phyloP scores from a whole-genome alignment of 2,888 invertebrate species.

The Epinotia nisella region DNA sequence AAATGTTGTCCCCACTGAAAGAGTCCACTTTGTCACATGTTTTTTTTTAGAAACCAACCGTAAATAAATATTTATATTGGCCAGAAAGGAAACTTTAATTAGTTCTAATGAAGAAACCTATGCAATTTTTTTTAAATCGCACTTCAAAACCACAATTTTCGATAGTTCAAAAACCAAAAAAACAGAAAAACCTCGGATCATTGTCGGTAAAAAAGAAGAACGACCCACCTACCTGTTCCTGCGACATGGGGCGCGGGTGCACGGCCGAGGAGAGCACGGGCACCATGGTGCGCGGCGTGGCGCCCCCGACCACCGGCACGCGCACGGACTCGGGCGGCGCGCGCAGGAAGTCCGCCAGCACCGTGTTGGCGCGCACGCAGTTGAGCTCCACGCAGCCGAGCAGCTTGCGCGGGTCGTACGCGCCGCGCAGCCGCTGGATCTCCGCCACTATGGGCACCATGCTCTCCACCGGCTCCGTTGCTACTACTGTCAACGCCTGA shows the following conservation, averaged over 20 bases:
- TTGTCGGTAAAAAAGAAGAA: too few relatives aligned
- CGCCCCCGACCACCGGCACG: slow-evolving; percentile 89
- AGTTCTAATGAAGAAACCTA: too few relatives aligned
- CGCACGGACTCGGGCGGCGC: slow-evolving; percentile 85
- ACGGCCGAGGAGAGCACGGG: slow-evolving; percentile 87
- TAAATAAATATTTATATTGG: too few relatives aligned
- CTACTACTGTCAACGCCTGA: slow-evolving; percentile 74
- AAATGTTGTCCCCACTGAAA: too few relatives aligned
- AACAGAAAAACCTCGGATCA: too few relatives aligned
- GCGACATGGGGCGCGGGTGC: slow-evolving; percentile 81
- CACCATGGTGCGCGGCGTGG: slow-evolving; percentile 88
- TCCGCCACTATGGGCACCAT: slow-evolving; percentile 89
- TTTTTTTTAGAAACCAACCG: too few relatives aligned
- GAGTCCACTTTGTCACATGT: too few relatives aligned
- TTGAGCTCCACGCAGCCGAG: slow-evolving; percentile 90
- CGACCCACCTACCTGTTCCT: slow-evolving; percentile 80
- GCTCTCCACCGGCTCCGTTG: slow-evolving; percentile 86
- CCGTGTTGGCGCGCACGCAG: slow-evolving; percentile 88
- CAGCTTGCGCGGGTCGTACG: slow-evolving; percentile 69
- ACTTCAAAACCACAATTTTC: too few relatives aligned
- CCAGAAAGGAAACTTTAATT: too few relatives aligned
- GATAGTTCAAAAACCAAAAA: too few relatives aligned
- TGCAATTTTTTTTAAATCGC: too few relatives aligned
- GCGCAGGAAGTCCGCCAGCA: slow-evolving; percentile 87
- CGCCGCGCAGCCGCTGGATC: slow-evolving; percentile 84